Base-by-base conservation (phyloP, 2,888 invertebrate genomes). In the Rhogogaster chlorosoma region DNA sequence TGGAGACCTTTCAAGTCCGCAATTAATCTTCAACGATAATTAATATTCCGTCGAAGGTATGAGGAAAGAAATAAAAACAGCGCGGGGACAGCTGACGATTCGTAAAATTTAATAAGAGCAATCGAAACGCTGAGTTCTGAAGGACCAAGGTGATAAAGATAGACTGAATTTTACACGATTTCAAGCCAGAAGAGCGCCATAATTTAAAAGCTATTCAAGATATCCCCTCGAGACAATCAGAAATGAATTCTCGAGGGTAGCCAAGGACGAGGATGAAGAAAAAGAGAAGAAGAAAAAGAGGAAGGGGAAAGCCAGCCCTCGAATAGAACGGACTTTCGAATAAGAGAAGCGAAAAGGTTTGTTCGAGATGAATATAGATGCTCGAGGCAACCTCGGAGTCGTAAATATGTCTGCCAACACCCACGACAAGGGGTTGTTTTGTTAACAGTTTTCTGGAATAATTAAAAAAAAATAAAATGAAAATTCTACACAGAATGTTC, bases 151-250 rank as follows among this genome's bases (percentile, higher is more conserved):
- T 36, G 38, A 75, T 26, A 78, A 42, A 78, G 29, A 36, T 36
- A 36, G 26, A 53, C 29, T 32, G 32, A 78, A 78, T 57, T 78
- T 78, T 53, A 45, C 45, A 49, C 45, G 49, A 75, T 42, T 45
- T 26, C n/a, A 18, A 75, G 49, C 38, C 70, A 75, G 75, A 75
- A 42, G 57, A 78, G 36, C n/a, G 42, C 36, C 26, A 57, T 78
- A 57, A 78, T 78, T 78, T 57, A 42, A 57, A 53, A 78, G 53
- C 78, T 36, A 78, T 78, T 78, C 57, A 57, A 78, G 53, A 57
- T 32, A 78, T 78, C 78, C 78, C 78, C 78, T 53, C 32, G 53
- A 78, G 78, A 78, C 78, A 78, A 53, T 78, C 78, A 78, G 78
- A 53, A 32, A 78, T n/a, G 78, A 78, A 78, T 78, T 53, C 78